Conservation (phyloP, 2,888 invertebrate species). For the Eumerus sabulonum region DNA sequence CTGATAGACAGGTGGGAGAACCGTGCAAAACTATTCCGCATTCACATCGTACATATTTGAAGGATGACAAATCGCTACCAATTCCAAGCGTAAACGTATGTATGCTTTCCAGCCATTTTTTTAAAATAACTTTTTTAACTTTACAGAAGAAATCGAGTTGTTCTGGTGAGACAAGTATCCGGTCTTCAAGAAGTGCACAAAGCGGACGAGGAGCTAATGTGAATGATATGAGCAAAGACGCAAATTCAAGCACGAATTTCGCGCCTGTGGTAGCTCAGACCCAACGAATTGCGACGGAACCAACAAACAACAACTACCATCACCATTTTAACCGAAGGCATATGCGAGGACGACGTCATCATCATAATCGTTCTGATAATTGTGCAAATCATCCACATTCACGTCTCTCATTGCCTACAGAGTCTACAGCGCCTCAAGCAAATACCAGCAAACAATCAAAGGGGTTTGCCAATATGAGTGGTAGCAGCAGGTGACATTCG, state of each 20-base stretch:
- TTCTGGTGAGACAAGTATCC: constrained; percentile 34
- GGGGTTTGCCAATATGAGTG: constrained; percentile 73
- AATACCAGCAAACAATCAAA: constrained; percentile 74
- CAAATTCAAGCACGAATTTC: constrained; percentile 69
- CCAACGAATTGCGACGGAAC: constrained; percentile 73
- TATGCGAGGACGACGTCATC: constrained; percentile 72
- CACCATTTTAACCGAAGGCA: constrained; percentile 76
- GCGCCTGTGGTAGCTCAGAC: constrained; percentile 75
- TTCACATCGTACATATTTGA: neutral
- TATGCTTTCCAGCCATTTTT: neutral
- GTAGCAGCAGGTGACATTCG: constrained; percentile 78
- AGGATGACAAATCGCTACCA: constrained; percentile 16
- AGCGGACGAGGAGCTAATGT: constrained; percentile 1
- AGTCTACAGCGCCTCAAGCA: constrained; percentile 56
- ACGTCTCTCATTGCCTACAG: neutral
- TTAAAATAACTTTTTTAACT: neutral
- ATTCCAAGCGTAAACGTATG: constrained; percentile 23
- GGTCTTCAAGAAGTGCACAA: neutral
- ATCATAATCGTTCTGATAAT: constrained; percentile 73
- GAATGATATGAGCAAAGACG: constrained; percentile 2
- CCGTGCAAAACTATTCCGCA: neutral
- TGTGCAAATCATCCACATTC: constrained; percentile 60
- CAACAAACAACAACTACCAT: constrained; percentile 76
- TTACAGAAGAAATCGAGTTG: constrained; percentile 30
- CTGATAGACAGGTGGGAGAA: constrained; percentile 61